These are phyloP conservation scores for Daptonema setosum DNA, from an alignment of 2,888 invertebrate genomes.

Conservation along the genomic window DNA sequence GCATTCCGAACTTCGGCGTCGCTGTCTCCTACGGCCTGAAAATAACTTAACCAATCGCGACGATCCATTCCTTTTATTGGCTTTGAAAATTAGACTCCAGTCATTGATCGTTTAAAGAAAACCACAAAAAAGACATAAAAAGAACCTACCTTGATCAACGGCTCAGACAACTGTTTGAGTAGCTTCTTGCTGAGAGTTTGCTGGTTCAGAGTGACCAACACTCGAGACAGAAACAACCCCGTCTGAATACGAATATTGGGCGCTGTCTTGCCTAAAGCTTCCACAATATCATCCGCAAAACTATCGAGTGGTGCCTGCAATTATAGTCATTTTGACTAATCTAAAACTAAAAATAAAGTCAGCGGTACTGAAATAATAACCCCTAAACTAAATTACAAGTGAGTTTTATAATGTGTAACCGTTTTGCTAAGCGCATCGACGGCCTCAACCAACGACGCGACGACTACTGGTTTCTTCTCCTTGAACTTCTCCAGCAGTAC, in stretches of 20 bases:
- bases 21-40: constrained; percentile 30
- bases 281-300: constrained; percentile 51
- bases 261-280: constrained; percentile 45
- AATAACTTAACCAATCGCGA: neutral
- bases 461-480: constrained; percentile 80
- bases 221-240: constrained; percentile 16
- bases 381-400: too few relatives aligned
- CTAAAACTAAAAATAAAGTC: too few relatives aligned
- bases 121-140: neutral
- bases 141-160: constrained; percentile 16
- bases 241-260: constrained; percentile 32
- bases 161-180: constrained; percentile 28
- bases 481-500: constrained; percentile 79
- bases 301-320: constrained; percentile 43
- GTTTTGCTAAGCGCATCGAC: constrained; percentile 64
- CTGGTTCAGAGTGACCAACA: constrained; percentile 10
- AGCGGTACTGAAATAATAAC: too few relatives aligned
- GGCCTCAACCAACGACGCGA: constrained; percentile 60
- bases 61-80: constrained; percentile 11
- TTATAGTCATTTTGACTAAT: too few relatives aligned
- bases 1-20: constrained; percentile 77
- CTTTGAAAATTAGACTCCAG: constrained; percentile 4
- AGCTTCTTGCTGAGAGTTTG: constrained; percentile 32
- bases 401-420: too few relatives aligned
- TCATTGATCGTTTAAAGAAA: too few relatives aligned